These are phyloP conservation scores for Cettia cetti DNA, from an alignment of 2,113 vertebrate genomes.

Conservation along the genomic window DNA sequence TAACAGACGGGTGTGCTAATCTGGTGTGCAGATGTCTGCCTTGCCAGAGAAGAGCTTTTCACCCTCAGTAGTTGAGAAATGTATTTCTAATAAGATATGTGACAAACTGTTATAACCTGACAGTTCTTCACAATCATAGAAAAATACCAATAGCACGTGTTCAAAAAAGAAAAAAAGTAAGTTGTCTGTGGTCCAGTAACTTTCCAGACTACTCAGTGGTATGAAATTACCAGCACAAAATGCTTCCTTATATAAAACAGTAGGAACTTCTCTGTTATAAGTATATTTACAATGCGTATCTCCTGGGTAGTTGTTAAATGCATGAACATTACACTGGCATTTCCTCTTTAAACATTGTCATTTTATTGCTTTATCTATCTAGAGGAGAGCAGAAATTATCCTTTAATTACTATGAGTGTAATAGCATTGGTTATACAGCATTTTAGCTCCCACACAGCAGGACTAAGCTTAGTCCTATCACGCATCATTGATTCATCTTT, in stretches of 20 bases:
- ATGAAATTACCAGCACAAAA: slow-evolving; percentile 46
- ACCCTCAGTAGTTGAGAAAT: not conserved
- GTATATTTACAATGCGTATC: slow-evolving; percentile 47
- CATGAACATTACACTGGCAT: slow-evolving; percentile 28
- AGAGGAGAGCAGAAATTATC: slow-evolving; percentile 52
- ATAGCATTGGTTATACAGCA: not conserved
- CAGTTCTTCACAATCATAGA: not conserved
- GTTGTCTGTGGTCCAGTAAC: not conserved
- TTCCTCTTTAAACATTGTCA: slow-evolving; percentile 37
- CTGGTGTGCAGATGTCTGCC: not conserved
- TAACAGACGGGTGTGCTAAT: not conserved
- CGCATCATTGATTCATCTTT: not conserved
- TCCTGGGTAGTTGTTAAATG: slow-evolving; percentile 60
- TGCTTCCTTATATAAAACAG: slow-evolving; percentile 37
- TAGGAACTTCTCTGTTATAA: slow-evolving; percentile 50
- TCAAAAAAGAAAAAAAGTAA: not conserved
- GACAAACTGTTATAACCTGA: not conserved
- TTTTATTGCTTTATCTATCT: slow-evolving; percentile 56
- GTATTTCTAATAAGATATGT: not conserved
- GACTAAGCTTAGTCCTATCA: not conserved
- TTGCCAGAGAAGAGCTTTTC: not conserved
- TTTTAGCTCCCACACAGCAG: not conserved
- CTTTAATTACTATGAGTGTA: slow-evolving; percentile 59
- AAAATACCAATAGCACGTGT: not conserved
- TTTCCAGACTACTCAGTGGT: slow-evolving; percentile 24